Evolutionary conservation across 2,888 invertebrate genomes (phyloP).

Genomic region (Coelopa pilipes): DNA sequence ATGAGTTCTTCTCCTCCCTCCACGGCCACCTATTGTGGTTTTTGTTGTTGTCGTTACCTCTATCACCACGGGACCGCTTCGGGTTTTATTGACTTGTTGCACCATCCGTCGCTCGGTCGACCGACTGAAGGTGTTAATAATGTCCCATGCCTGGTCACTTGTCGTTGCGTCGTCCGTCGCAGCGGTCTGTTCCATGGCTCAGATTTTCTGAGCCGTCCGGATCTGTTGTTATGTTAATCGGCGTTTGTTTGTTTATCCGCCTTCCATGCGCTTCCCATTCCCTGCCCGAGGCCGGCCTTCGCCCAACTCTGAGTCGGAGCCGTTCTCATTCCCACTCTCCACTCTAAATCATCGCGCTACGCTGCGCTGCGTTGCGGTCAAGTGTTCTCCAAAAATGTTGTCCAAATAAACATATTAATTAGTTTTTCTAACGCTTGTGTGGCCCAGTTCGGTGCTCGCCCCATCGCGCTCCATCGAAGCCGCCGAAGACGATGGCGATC

Average conservation of each 20-base stretch:
- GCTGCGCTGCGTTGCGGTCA: background rate
- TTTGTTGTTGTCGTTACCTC: too few relatives aligned
- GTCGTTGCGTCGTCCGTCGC: background rate
- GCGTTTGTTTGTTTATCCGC: conserved; percentile 1
- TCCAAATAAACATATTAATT: conserved; percentile 36
- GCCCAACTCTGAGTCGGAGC: background rate
- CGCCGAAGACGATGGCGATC: too few relatives aligned
- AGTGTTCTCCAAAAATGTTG: background rate
- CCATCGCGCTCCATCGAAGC: too few relatives aligned
- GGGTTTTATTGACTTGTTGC: conserved; percentile 5
- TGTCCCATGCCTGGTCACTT: conserved; percentile 14
- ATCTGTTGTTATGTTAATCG: conserved; percentile 17
- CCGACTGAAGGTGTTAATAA: background rate
- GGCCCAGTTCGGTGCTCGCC: conserved; percentile 7
- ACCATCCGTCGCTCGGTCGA: background rate
- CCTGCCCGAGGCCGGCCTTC: background rate
- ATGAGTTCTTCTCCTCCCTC: background rate
- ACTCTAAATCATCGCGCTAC: background rate
- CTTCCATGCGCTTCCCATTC: background rate
- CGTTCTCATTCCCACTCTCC: background rate
- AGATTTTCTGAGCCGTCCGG: background rate
- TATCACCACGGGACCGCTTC: background rate
- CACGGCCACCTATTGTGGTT: too few relatives aligned
- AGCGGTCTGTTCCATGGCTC: background rate
- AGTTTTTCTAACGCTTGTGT: conserved; percentile 30